phyloP scores from a whole-genome alignment of 2,888 invertebrate genomes.

The Calephelis perditalis region DNA sequence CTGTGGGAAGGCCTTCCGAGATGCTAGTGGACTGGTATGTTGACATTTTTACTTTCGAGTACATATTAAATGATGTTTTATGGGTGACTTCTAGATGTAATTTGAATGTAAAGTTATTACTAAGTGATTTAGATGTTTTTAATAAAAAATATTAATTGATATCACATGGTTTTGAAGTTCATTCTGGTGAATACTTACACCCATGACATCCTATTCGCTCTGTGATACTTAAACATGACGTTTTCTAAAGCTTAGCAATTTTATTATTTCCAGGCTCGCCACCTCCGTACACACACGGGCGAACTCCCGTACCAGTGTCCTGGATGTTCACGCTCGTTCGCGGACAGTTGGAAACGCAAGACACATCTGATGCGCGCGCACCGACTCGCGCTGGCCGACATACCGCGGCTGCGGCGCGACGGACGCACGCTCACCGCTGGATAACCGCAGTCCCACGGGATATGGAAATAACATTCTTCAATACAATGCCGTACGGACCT shows the following conservation, averaged over 20 bases:
- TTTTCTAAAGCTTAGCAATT: not conserved
- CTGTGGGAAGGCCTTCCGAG: slow-evolving; percentile 57
- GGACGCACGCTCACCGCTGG: slow-evolving; percentile 28
- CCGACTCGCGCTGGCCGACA: slow-evolving; percentile 47
- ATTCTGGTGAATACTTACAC: too few relatives aligned
- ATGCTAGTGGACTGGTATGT: slow-evolving; percentile 52
- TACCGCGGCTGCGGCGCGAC: slow-evolving; percentile 52
- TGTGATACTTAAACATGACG: too few relatives aligned
- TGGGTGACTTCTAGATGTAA: too few relatives aligned
- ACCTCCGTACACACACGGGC: slow-evolving; percentile 64
- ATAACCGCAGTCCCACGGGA: not conserved
- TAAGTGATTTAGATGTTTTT: not conserved
- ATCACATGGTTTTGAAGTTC: not conserved
- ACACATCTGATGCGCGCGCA: slow-evolving; percentile 65
- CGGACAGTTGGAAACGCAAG: slow-evolving; percentile 72
- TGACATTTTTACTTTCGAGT: too few relatives aligned
- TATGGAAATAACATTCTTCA: not conserved
- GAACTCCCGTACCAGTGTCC: slow-evolving; percentile 63
- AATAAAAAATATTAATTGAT: not conserved
- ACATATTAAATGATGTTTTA: too few relatives aligned
- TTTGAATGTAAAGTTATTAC: too few relatives aligned
- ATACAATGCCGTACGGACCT: not conserved
- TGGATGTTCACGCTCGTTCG: slow-evolving; percentile 54
- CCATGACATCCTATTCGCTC: too few relatives aligned
- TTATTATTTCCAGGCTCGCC: slow-evolving; percentile 44